Conservation (phyloP, 92 coral and sea anemone genomes). For the Metridium senile region DNA sequence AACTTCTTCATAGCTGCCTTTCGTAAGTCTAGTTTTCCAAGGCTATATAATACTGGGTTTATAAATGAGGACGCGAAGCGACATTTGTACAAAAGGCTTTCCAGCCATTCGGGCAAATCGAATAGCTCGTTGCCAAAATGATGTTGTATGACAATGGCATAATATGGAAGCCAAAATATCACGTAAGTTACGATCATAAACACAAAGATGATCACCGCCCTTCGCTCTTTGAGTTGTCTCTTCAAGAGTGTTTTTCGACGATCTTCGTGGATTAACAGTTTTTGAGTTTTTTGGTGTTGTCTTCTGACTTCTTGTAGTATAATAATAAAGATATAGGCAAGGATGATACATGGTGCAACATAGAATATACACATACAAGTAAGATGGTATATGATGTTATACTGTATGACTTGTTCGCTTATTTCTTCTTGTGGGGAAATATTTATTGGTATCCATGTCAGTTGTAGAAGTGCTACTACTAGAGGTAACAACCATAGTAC, state of each 20-base stretch:
- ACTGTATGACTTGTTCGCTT: not conserved
- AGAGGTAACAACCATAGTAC: conserved; percentile 19
- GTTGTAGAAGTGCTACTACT: not conserved
- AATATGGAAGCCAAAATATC: conserved; percentile 27
- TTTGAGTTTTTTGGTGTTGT: not conserved
- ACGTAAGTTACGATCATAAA: not conserved
- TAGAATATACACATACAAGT: conserved; percentile 7
- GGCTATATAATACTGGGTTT: conserved; percentile 9
- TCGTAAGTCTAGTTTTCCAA: conserved; percentile 12
- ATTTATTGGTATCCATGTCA: conserved; percentile 7
- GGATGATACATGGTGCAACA: not conserved
- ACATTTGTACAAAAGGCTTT: conserved; percentile 11
- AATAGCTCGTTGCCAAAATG: conserved; percentile 12
- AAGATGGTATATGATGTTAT: conserved; percentile 6
- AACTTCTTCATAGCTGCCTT: not conserved
- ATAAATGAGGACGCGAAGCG: conserved; percentile 6
- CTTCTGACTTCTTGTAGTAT: conserved; percentile 19
- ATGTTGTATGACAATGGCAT: conserved; percentile 2
- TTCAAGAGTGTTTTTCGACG: not conserved
- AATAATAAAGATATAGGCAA: not conserved
- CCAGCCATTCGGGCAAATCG: conserved; percentile 22
- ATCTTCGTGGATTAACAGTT: not conserved
- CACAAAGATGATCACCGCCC: conserved; percentile 7
- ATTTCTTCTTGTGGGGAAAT: conserved; percentile 2
- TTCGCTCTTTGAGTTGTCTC: conserved; percentile 3